Evolutionary conservation across 2,797 vertebrate species (phyloP), one percentile per base, ranked within the genome.

Genomic region (Muscicapa comitata): DNA sequence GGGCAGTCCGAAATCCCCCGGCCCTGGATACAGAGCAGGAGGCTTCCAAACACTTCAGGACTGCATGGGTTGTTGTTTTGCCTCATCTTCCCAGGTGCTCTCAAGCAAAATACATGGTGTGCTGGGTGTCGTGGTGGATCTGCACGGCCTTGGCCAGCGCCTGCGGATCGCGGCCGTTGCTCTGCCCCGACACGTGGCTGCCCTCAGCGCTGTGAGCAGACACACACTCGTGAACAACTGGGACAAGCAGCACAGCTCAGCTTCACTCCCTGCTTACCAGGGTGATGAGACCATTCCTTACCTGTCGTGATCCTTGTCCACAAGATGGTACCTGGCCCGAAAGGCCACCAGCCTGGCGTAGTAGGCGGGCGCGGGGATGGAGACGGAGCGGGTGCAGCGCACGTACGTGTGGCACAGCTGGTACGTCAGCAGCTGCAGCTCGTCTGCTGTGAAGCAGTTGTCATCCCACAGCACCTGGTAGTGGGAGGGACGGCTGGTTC

Each of bases 81-180:
- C 93, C 91, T 95, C 92, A 50, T 88, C 95, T 92, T 84, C 89
- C 96, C 94, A 81, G 94, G 93, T 63, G 94, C 93, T 97, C 96
- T 99, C 98, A 99, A 97, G 99, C 99, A 91, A 99, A 99, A 98
- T 99, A 99, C 99, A 99, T 99, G 47, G 99, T 99, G 97, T 99
- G 99, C 97, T 99, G 99, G 86, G 99, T 99, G 87, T 99, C 99
- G 21, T 99, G 99, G 98, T 99, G 99, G 98, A 99, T 99, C 98
- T 99, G 99, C 77, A 99, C 99, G 2, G 99, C 99, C 98, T 99
- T 99, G 74, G 99, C 99, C 97, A 99, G 97, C 13, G 99, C 99
- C 97, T 98, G 99, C 40, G 99, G 99, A 91, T 99, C 99, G 43
- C 99, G 98, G 81, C 99, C 99, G 2, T 99, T 99, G 97, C 99